Conservation (phyloP, 2,113 vertebrate genomes). For the Limnothrissa miodon region DNA sequence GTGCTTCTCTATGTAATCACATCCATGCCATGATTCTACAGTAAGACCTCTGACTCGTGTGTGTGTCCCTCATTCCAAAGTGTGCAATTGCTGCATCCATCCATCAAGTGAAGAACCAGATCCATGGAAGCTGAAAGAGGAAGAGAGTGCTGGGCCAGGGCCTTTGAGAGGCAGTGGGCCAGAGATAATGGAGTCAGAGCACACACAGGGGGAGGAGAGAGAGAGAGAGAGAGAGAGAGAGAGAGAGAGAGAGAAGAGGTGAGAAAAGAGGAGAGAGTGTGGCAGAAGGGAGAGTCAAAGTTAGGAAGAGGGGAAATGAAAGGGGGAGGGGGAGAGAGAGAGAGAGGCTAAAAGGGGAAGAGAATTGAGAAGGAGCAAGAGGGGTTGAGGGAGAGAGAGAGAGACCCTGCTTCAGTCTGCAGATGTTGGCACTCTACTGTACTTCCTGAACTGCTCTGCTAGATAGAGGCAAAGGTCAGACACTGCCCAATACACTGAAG, state of each 20-base stretch:
- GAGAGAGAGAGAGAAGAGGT: neutral
- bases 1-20: neutral
- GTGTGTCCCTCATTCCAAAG: neutral
- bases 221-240: neutral
- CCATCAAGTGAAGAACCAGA: neutral
- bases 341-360: neutral
- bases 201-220: neutral
- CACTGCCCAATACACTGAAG: neutral
- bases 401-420: constrained; percentile 10
- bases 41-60: neutral
- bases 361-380: neutral
- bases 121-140: neutral
- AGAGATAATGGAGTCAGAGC: constrained; percentile 19
- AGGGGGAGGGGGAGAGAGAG: neutral
- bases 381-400: neutral
- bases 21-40: neutral
- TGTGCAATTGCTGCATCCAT: neutral
- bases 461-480: neutral
- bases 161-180: constrained; percentile 18
- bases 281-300: neutral
- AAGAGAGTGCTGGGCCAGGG: constrained; percentile 18
- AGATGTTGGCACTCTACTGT: constrained; percentile 26
- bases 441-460: constrained; percentile 32
- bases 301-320: neutral
- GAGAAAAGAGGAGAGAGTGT: neutral